phyloP scores from a whole-genome alignment of 2,888 invertebrate genomes.

The Nemotelus pantherinus region DNA sequence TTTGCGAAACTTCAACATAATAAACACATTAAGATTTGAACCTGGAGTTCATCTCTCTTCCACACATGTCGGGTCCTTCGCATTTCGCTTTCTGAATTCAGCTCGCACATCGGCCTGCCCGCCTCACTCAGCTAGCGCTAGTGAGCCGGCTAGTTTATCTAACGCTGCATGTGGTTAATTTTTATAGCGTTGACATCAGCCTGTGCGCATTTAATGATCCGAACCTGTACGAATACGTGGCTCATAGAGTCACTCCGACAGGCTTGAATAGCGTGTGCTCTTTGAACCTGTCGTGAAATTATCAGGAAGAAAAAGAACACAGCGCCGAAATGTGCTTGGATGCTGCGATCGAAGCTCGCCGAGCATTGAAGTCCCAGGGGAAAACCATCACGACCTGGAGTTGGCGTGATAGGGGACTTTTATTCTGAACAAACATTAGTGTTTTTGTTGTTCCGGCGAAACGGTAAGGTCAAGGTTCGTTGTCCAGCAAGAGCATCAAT shows the following conservation, averaged over 20 bases:
- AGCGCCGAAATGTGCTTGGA: background rate
- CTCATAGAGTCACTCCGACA: conserved; percentile 26
- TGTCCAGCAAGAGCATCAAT: conserved; percentile 40
- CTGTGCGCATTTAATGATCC: conserved; percentile 22
- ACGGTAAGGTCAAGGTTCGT: conserved; percentile 38
- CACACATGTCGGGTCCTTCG: background rate
- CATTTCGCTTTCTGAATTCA: background rate
- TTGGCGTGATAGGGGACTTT: conserved; percentile 17
- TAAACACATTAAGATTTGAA: conserved; percentile 39
- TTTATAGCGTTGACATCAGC: conserved; percentile 37
- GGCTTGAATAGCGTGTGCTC: conserved; percentile 38
- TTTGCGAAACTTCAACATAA: conserved; percentile 40
- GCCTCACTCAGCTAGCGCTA: background rate
- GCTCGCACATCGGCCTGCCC: too few species aligned
- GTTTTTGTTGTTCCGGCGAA: background rate
- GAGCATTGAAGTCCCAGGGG: background rate
- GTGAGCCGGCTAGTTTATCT: conserved; percentile 17
- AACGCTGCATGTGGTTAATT: conserved; percentile 40
- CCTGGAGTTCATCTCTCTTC: conserved; percentile 19
- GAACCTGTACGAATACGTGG: conserved; percentile 15
- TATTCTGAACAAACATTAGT: conserved; percentile 1
- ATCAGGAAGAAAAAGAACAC: conserved; percentile 26
- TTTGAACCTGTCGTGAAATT: conserved; percentile 45
- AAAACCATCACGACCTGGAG: conserved; percentile 1
- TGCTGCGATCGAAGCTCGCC: conserved; percentile 5